Base-by-base conservation (phyloP, 2,888 invertebrate genomes). In the Chymomyza procnemis region DNA sequence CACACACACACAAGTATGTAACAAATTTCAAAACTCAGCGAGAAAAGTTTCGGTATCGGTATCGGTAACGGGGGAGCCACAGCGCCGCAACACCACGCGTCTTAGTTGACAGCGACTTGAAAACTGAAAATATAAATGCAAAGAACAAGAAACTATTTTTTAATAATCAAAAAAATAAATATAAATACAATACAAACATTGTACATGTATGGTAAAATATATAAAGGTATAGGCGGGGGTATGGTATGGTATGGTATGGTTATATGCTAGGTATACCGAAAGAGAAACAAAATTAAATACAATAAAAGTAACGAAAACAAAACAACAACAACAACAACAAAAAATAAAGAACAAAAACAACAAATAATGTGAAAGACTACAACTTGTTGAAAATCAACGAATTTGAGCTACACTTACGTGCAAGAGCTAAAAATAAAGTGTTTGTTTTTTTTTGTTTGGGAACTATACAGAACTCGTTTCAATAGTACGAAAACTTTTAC, bases 81-180 rank as follows among this genome's bases (percentile, higher is more conserved):
- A 22, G 54, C 54, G 19, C 54, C 21, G 19, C 54, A 9, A 21
- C 19, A 54, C 14, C 54, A 21, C 19, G 73, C 74, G 77, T 68
- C 71, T 79, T 74, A 68, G 75, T 67, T 72, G 87, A 68, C 80
- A 68, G 73, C 80, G 80, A 69, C 79, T 83, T 80, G 80, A 69
- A 70, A 79, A 83, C 83, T 83, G 83, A 87, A 83, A 83, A 81
- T 78, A 81, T 78, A 75, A 83, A 82, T 74, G 74, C 63, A 84
- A 75, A 86, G 82, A 84, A 84, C 71, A 87, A 83, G 87, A 83
- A 82, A 83, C 85, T 85, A 85, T 83, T 83, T 83, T 85, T 87
- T 83, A 83, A 87, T 87, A 83, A 81, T 84, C 85, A 73, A 81
- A 78, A 63, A 72, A 75, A 73, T 76, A 75, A 57, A 67, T 50